These are phyloP conservation scores for Eristalinus sepulchralis DNA, from an alignment of 2,888 invertebrate species.

Conservation along the genomic window DNA sequence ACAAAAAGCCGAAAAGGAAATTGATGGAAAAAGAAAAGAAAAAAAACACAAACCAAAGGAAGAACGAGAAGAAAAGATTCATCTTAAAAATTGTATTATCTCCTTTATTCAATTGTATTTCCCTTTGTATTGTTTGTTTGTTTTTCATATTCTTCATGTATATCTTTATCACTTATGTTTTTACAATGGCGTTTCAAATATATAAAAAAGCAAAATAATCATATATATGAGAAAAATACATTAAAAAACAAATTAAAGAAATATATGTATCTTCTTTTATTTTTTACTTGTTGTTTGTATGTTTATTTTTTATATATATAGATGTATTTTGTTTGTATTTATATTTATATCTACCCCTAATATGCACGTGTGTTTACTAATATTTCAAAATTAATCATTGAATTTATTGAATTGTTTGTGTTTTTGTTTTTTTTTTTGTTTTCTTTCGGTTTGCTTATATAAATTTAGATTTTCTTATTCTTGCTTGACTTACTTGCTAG, in stretches of 20 bases:
- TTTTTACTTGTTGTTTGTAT: slow-evolving; percentile 3
- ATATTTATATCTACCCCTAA: slow-evolving; percentile 53
- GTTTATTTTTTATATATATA: slow-evolving; percentile 48
- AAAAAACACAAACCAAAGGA: not conserved
- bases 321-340: slow-evolving; percentile 44
- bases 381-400: slow-evolving; percentile 59
- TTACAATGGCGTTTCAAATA: slow-evolving; percentile 79
- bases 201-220: slow-evolving; percentile 71
- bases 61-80: slow-evolving; percentile 6
- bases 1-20: not conserved
- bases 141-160: slow-evolving; percentile 43
- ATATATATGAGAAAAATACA: slow-evolving; percentile 58
- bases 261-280: slow-evolving; percentile 36
- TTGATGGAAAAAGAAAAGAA: not conserved
- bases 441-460: slow-evolving; percentile 23
- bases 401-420: slow-evolving; percentile 41
- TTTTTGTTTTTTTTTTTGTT: slow-evolving; percentile 30
- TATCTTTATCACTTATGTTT: slow-evolving; percentile 78
- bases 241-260: slow-evolving; percentile 52
- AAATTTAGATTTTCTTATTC: slow-evolving; percentile 4
- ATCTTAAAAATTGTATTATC: slow-evolving; percentile 70
- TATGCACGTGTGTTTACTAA: slow-evolving; percentile 56
- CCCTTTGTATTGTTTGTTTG: slow-evolving; percentile 59
- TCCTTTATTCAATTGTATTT: slow-evolving; percentile 53
- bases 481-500: not conserved